A percentile compares a stretch with the other conserved stretches of the same genome.
These are phyloP conservation scores for Coelinius sp. DNA, from an alignment of 2,888 invertebrate species.

Conservation along the genomic window DNA sequence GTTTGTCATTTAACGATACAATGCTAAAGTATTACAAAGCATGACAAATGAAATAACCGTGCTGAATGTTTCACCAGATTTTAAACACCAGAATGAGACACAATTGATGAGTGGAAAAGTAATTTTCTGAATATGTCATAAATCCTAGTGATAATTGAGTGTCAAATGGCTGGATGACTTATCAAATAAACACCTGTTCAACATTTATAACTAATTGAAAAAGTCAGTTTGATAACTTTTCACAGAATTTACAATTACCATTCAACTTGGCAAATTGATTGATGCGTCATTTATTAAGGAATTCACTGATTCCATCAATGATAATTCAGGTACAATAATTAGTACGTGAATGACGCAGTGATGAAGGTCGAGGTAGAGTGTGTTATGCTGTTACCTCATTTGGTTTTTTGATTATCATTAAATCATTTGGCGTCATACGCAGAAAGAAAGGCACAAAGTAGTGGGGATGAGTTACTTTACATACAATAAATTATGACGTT, in stretches of 20 bases:
- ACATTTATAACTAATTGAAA: too few species aligned
- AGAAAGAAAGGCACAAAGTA: not conserved
- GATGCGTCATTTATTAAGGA: not conserved
- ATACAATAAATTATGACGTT: not conserved
- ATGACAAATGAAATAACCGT: not conserved
- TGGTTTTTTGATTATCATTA: not conserved
- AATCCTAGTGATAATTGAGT: not conserved
- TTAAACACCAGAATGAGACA: not conserved
- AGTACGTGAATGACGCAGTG: not conserved
- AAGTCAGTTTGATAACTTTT: not conserved
- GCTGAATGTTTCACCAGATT: not conserved
- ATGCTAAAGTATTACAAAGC: not conserved
- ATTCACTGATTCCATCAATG: not conserved
- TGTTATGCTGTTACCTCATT: slow-evolving; percentile 4
- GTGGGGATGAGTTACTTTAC: slow-evolving; percentile 8
- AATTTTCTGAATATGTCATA: not conserved
- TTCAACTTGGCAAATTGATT: not conserved
- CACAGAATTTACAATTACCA: not conserved
- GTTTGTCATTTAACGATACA: not conserved
- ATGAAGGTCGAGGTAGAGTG: not conserved
- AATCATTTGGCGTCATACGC: not conserved
- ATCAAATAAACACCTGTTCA: not conserved
- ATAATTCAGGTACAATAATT: not conserved
- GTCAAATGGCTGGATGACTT: not conserved
- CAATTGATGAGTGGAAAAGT: slow-evolving; percentile 3